These are phyloP conservation scores for Cotesia chilonis DNA, from an alignment of 1,140 invertebrate genomes.

Conservation along the genomic window DNA sequence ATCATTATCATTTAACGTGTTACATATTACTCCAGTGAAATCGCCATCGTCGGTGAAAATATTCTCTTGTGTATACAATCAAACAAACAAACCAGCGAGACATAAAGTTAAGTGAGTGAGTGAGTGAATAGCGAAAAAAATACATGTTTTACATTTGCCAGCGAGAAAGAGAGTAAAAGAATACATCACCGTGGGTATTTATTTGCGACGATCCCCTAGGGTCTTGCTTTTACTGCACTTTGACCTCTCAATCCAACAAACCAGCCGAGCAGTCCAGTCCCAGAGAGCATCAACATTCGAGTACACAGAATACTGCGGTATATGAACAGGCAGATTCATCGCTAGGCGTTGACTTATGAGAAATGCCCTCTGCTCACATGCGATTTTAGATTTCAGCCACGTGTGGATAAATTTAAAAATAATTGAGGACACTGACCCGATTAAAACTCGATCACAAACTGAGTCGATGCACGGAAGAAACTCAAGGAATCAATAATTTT, in stretches of 20 bases:
- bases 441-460: conserved; percentile 12
- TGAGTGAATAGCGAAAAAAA: not conserved
- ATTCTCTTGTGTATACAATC: too few species aligned
- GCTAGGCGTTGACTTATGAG: conserved; percentile 29
- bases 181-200: conserved; percentile 20
- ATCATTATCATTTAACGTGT: not conserved
- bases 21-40: not conserved
- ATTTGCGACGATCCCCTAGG: conserved; percentile 17
- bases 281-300: not conserved
- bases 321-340: not conserved
- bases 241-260: conserved; percentile 11
- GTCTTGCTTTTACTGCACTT: not conserved
- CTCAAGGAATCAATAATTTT: conserved; percentile 9
- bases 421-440: conserved; percentile 31
- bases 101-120: too few species aligned
- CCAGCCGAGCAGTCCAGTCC: conserved; percentile 19
- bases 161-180: not conserved
- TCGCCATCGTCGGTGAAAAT: not conserved
- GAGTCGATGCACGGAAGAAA: conserved; percentile 12
- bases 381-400: conserved; percentile 28
- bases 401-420: conserved; percentile 35
- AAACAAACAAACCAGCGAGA: too few species aligned
- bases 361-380: conserved; percentile 27
- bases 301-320: not conserved
- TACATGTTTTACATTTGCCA: not conserved